Percentiles rank a stretch among this genome's conserved stretches.
These are phyloP conservation scores for Heteronetta atricapilla DNA, from an alignment of 2,113 vertebrate species.

Conservation along the genomic window DNA sequence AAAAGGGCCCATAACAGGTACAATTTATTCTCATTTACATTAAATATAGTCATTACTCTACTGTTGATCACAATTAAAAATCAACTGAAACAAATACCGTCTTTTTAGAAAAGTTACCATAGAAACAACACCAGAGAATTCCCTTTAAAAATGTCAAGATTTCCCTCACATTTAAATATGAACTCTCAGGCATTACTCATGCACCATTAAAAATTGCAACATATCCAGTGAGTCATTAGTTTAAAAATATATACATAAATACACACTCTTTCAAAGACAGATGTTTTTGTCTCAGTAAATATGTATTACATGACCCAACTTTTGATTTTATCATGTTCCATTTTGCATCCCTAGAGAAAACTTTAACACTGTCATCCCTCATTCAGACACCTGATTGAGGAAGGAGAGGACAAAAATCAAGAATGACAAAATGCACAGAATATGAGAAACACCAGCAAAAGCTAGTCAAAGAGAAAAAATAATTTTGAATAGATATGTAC, in stretches of 20 bases:
- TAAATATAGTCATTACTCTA: slow-evolving; percentile 25
- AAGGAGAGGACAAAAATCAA: not conserved
- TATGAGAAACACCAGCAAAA: slow-evolving; percentile 3
- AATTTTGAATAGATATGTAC: slow-evolving; percentile 5
- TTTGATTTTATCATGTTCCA: slow-evolving; percentile 25
- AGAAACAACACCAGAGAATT: slow-evolving; percentile 62
- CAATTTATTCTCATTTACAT: not conserved
- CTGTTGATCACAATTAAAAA: slow-evolving; percentile 55
- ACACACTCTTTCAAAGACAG: not conserved
- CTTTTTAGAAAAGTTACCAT: slow-evolving; percentile 50
- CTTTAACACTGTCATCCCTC: not conserved
- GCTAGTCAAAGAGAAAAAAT: not conserved
- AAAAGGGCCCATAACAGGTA: not conserved
- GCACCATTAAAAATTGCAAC: slow-evolving; percentile 42
- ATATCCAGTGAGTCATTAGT: slow-evolving; percentile 56
- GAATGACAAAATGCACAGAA: slow-evolving; percentile 8
- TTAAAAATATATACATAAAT: slow-evolving; percentile 58
- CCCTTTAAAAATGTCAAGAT: slow-evolving; percentile 64
- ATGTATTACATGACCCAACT: slow-evolving; percentile 13
- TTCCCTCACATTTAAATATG: slow-evolving; percentile 49
- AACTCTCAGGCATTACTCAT: slow-evolving; percentile 54
- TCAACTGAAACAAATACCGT: slow-evolving; percentile 8
- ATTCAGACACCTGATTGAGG: slow-evolving; percentile 21
- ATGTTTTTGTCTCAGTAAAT: slow-evolving; percentile 16
- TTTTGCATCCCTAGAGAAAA: slow-evolving; percentile 17